Conservation (phyloP, 1,140 invertebrate species). For the Drosophila dunni region DNA sequence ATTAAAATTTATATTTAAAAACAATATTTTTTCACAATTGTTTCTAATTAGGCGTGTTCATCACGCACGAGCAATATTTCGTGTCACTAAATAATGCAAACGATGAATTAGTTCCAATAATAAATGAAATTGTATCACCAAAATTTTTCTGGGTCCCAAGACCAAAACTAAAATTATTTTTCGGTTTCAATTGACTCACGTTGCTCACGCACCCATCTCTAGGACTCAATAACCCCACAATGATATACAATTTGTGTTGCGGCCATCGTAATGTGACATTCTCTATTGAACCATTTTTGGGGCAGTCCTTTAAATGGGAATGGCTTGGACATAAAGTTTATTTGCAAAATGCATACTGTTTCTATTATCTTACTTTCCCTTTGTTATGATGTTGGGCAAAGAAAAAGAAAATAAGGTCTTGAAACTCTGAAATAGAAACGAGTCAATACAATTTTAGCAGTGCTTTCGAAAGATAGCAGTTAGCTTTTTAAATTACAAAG, state of each 20-base stretch:
- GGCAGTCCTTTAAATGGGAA: conserved; percentile 45
- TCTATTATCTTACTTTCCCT: conserved; percentile 2
- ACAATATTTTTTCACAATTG: too few species aligned
- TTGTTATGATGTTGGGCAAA: conserved; percentile 1
- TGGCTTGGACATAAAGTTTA: conserved; percentile 62
- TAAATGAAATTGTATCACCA: too few species aligned
- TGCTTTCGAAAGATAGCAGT: neutral
- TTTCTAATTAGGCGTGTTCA: too few species aligned
- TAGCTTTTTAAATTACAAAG: neutral
- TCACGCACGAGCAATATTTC: too few species aligned
- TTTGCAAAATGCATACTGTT: conserved; percentile 44
- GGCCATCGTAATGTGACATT: conserved; percentile 54
- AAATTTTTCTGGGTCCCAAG: too few species aligned
- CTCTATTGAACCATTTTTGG: conserved; percentile 24
- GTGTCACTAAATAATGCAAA: too few species aligned
- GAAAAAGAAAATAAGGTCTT: conserved; percentile 17
- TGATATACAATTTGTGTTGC: conserved; percentile 75
- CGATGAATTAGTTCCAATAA: too few species aligned
- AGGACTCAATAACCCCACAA: conserved; percentile 40
- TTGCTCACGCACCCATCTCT: conserved; percentile 3
- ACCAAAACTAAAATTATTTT: neutral
- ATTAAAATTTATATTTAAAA: too few species aligned
- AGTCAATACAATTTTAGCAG: conserved; percentile 11
- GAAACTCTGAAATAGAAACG: conserved; percentile 17
- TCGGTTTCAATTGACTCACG: neutral